phyloP scores from a whole-genome alignment of 1,140 invertebrate genomes.

The Tetramorium parvispinum region DNA sequence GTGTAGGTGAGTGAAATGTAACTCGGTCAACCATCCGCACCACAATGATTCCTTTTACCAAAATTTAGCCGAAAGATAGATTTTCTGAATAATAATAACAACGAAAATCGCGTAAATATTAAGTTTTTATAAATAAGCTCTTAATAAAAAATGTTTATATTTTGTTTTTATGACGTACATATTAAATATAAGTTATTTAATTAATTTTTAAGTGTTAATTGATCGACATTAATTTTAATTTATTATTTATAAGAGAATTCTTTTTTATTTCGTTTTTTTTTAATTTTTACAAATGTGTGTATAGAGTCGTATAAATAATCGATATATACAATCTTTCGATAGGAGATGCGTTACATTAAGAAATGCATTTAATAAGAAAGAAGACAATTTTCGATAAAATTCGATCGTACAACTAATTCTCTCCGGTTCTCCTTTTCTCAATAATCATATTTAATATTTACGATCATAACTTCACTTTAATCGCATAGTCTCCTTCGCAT shows the following conservation, averaged over 20 bases:
- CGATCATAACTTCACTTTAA: conserved; percentile 1
- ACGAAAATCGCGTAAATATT: not conserved
- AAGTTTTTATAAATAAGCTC: not conserved
- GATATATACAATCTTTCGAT: not conserved
- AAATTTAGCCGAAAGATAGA: conserved; percentile 8
- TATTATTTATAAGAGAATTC: not conserved
- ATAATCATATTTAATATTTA: conserved; percentile 35
- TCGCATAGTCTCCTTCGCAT: not conserved
- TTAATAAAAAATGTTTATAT: not conserved
- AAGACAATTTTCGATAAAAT: not conserved
- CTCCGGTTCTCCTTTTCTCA: not conserved
- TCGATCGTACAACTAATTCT: not conserved
- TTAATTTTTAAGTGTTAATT: not conserved
- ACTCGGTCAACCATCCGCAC: not conserved
- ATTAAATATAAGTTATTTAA: not conserved
- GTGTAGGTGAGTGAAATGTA: conserved; percentile 6
- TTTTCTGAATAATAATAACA: not conserved
- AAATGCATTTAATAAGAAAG: not conserved
- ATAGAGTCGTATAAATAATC: not conserved
- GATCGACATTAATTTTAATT: not conserved
- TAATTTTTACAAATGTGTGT: not conserved
- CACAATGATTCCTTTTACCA: conserved; percentile 1
- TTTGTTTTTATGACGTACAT: not conserved
- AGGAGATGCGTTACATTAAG: not conserved
- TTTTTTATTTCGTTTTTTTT: not conserved